Base-by-base conservation (phyloP, 2,797 vertebrate species). In the Streptopelia turtur region DNA sequence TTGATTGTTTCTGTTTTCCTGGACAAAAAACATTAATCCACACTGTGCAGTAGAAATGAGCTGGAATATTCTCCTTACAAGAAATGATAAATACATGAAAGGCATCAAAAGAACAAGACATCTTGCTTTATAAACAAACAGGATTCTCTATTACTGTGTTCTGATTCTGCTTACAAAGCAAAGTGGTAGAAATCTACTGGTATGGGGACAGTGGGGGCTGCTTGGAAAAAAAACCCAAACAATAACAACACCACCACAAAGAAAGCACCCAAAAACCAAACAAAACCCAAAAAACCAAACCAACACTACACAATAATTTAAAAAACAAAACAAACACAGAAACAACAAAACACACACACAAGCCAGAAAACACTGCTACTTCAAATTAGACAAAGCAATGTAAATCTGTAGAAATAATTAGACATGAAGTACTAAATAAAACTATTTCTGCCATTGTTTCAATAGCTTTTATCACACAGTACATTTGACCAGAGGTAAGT, bases 401-500 rank as follows among this genome's bases (percentile, higher is more conserved):
- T 83, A 72, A 55, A 81, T 57, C 55, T 8, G 43, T 35, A 56
- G 47, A 78, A 91, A 81, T 71, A 92, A 88, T 78, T 63, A 86
- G 65, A 76, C 64, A 55, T 41, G 17, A 65, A 78, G 39, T 30
- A 61, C n/a, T 52, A 80, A 68, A 69, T 77, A 63, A 22, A 92
- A 63, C 43, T 33, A 57, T 33, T 83, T 59, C 72, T 68, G 43
- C 16, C 61, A 24, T 63, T 82, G 92, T 23, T 93, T 93, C 76
- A 70, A 59, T 81, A 53, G 77, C 47, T 94, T 92, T 90, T 74
- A 88, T 76, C 72, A 20, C 74, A 9, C 18, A 47, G 86, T 72
- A 59, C 72, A 74, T 94, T 64, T 86, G 66, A 80, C 63, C 47
- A 86, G 71, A 94, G 79, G 72, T 88, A 95, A 94, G 63, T 3